Base-by-base conservation (phyloP, 2,113 vertebrate species). In the Lepisosteus osseus region DNA sequence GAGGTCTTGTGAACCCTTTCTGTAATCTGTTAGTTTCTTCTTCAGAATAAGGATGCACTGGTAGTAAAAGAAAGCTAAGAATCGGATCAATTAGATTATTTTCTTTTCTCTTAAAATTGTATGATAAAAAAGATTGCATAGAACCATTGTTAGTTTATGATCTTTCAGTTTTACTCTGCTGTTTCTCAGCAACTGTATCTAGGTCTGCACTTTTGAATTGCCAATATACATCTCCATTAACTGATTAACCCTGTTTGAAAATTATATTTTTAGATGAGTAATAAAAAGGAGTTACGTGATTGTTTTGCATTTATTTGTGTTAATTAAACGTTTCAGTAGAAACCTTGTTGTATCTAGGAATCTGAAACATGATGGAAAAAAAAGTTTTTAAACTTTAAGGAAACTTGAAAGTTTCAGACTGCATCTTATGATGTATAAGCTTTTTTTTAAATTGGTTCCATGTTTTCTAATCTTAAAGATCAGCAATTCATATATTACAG, bases 101-200 rank as follows among this genome's bases (percentile, higher is more conserved):
- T 1, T 63, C 14, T 12, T 15, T 54, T 42, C 61, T 44, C 9
- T 40, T 42, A 47, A 63, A 51, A 51, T 51, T 9, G 47, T 51
- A 6, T 62, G 69, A 45, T 64, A 40, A 42, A 74, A 62, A 64
- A 64, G 13, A 41, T 54, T 74, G 64, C 40, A 6, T 51, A 29
- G 29, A 29, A 6, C 47, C 47, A 56, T 15, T 44, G 68, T 73
- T 73, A 73, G 65, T 73, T 73, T 73, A 47, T 73, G 67, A 73
- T 73, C 65, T 68, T 44, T 29, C 56, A 54, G 61, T 73, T 65
- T 67, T 70, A 70, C 61, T 70, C 69, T 59, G 61, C 69, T 61
- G 56, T 14, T 59, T 41, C 12, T 17, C 15, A 55, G 12, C 72
- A 61, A 68, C 72, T 73, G 72, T 56, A 69, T 69, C n/a, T 15